These are phyloP conservation scores for Rhabdophis nuchalis DNA, from an alignment of 2,797 vertebrate genomes.

Conservation along the genomic window DNA sequence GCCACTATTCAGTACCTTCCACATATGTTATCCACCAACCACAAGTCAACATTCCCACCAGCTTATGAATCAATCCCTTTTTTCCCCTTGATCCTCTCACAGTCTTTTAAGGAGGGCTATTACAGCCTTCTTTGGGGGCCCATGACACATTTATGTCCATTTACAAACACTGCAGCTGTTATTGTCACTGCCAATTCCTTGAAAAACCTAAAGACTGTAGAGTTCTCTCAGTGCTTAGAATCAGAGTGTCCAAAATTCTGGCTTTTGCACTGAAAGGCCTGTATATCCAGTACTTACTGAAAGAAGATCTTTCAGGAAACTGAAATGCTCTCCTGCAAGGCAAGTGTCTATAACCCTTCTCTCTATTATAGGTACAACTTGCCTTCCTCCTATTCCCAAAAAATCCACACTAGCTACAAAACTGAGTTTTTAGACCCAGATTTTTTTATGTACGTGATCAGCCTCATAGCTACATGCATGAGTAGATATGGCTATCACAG, in stretches of 20 bases:
- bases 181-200: background rate
- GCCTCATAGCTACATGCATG: background rate
- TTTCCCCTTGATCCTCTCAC: background rate
- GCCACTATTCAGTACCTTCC: background rate
- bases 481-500: background rate
- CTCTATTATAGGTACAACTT: background rate
- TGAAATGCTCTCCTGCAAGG: background rate
- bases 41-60: background rate
- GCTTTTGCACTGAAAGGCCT: background rate
- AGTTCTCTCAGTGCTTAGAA: background rate
- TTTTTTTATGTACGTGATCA: background rate
- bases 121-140: background rate
- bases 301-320: background rate
- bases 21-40: background rate
- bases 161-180: background rate
- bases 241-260: background rate
- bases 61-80: background rate
- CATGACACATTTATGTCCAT: background rate
- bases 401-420: background rate
- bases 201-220: background rate
- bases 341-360: background rate
- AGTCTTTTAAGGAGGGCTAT: background rate
- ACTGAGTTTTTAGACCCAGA: background rate
- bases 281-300: background rate
- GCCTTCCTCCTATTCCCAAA: background rate